These are phyloP conservation scores for Acipenser transmontanus DNA, from an alignment of 2,797 vertebrate genomes.

Conservation along the genomic window DNA sequence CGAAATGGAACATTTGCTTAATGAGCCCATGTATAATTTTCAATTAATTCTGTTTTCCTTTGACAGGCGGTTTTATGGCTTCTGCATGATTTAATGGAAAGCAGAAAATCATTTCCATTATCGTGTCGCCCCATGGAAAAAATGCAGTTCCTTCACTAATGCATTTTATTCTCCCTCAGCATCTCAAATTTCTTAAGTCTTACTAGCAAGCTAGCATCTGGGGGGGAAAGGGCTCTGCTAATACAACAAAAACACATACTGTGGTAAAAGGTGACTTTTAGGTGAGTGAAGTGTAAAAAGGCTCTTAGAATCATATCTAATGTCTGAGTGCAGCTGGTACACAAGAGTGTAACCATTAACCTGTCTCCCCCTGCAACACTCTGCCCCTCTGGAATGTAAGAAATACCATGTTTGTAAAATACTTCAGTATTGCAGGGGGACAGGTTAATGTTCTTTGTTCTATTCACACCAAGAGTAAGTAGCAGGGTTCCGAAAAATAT, in stretches of 20 bases:
- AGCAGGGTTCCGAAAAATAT: no score
- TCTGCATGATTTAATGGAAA: neutral
- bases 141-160: neutral
- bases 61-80: neutral
- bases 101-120: slow-evolving; percentile 4
- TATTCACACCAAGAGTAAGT: no score
- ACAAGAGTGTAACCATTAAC: no score
- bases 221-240: neutral
- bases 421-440: no score
- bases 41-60: neutral
- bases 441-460: no score
- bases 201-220: neutral
- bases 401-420: no score
- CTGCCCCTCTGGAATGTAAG: no score
- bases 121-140: neutral
- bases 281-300: no score
- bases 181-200: neutral
- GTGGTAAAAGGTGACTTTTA: neutral
- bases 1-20: neutral
- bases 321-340: no score
- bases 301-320: no score
- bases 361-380: no score
- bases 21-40: slow-evolving; percentile 3
- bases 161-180: neutral
- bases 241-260: neutral